A percentile compares a stretch with the other conserved stretches of the same genome.
Evolutionary conservation across 2,888 invertebrate species (phyloP).

Genomic region (Cinara cedri): DNA sequence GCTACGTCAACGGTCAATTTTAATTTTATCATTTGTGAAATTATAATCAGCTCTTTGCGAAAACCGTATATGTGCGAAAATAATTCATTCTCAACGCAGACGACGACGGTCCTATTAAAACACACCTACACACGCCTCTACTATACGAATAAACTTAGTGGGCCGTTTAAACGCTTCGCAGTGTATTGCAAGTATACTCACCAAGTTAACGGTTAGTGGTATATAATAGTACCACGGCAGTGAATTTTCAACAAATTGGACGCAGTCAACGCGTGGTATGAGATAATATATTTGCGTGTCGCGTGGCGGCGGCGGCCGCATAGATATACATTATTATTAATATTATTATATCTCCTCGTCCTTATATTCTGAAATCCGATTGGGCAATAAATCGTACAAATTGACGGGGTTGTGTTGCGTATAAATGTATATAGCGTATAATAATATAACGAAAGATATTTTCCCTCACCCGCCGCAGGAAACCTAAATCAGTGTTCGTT

Average conservation of each 20-base stretch:
- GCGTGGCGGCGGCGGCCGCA: background rate
- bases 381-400: conserved; percentile 47
- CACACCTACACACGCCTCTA: too few species aligned
- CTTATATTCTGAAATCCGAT: conserved; percentile 30
- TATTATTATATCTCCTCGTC: background rate
- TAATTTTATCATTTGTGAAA: too few species aligned
- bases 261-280: background rate
- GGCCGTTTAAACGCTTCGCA: too few species aligned
- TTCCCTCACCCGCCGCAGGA: background rate
- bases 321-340: background rate
- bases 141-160: too few species aligned
- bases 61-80: too few species aligned
- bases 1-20: too few species aligned
- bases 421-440: too few species aligned
- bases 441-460: conserved; percentile 9
- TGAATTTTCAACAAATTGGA: conserved; percentile 8
- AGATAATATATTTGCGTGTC: conserved; percentile 1
- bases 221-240: background rate
- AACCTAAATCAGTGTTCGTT: conserved; percentile 13
- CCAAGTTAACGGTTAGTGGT: too few species aligned
- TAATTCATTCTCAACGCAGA: too few species aligned
- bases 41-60: too few species aligned
- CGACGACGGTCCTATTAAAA: too few species aligned
- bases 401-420: conserved; percentile 36
- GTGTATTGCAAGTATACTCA: too few species aligned